These are phyloP conservation scores for Cephus spinipes DNA, from an alignment of 2,888 invertebrate genomes.

Conservation along the genomic window DNA sequence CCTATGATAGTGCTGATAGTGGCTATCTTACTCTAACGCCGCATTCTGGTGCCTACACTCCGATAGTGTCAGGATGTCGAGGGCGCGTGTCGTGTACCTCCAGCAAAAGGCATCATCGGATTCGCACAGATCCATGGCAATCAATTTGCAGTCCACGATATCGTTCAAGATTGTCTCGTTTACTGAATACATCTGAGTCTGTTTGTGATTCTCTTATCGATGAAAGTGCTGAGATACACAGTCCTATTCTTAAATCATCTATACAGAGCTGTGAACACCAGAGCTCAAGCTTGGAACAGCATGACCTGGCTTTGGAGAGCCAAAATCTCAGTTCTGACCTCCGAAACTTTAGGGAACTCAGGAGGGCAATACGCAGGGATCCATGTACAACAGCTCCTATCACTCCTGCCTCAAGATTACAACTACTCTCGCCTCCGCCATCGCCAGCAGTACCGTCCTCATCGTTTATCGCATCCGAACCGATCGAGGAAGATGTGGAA, in stretches of 20 bases:
- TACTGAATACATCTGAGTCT: conserved; percentile 34
- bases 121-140: conserved; percentile 39
- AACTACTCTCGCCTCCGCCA: conserved; percentile 44
- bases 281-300: conserved; percentile 15
- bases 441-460: conserved; percentile 50
- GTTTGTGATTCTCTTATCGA: conserved; percentile 28
- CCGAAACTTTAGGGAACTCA: conserved; percentile 20
- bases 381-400: conserved; percentile 39
- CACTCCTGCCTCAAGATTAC: conserved; percentile 43
- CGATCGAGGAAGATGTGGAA: conserved; percentile 45
- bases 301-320: not conserved
- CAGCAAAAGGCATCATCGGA: conserved; percentile 26
- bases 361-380: conserved; percentile 20
- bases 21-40: conserved; percentile 52
- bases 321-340: not conserved
- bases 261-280: conserved; percentile 19
- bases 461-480: conserved; percentile 45
- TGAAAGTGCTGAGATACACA: conserved; percentile 20
- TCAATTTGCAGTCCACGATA: conserved; percentile 35
- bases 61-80: conserved; percentile 32
- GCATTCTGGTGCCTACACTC: conserved; percentile 39
- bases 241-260: not conserved
- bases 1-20: conserved; percentile 46
- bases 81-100: conserved; percentile 19
- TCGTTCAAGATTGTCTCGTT: conserved; percentile 37